Evolutionary conservation across 2,888 invertebrate species (phyloP), one percentile per base, ranked within the genome.

Genomic region (Eudasyphora cyanicolor): DNA sequence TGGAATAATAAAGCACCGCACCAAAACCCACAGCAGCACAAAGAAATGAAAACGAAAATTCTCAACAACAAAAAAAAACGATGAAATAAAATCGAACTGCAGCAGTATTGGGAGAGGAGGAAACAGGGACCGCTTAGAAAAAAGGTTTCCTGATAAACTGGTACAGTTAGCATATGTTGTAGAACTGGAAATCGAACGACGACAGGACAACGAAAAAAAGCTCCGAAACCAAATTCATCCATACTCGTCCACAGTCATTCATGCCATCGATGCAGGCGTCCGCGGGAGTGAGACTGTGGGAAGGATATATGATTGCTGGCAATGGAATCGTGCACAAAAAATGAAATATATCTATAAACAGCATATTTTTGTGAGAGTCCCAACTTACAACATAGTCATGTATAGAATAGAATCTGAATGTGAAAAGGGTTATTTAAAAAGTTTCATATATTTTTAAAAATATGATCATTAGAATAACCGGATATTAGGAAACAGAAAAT

Each of bases 91-190:
- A 67, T 67, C 67, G 35, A 42, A 64, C 19, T 19, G 19, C 19
- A 4, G 14, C 64, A 64, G 38, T 17, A 1, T 17, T 29, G 64
- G 17, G 17, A 51, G 29, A 27, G 14, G 60, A 45, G 54, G 29
- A 49, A 51, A 27, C n/a, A 51, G 62, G 38, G 45, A n/a, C n/a
- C 35, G 45, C n/a, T 45, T 45, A 75, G 19, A 75, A 51, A 29
- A 64, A 74, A 64, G 29, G 8, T 45, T 32, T 45, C 29, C 8
- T 54, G 49, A 27, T 75, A 77, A 76, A 76, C 32, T 76, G 62
- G 62, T 83, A 84, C 85, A 84, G 86, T 86, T 86, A 86, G 86
- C 86, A 86, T 86, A 86, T 86, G 86, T 86, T 82, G 82, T 79
- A 14, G 38, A 60, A 29, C 42, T 38, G 75, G 85, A 83, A 85